phyloP scores from a whole-genome alignment of 2,113 vertebrate genomes.

The Chlamydotis undulata region DNA sequence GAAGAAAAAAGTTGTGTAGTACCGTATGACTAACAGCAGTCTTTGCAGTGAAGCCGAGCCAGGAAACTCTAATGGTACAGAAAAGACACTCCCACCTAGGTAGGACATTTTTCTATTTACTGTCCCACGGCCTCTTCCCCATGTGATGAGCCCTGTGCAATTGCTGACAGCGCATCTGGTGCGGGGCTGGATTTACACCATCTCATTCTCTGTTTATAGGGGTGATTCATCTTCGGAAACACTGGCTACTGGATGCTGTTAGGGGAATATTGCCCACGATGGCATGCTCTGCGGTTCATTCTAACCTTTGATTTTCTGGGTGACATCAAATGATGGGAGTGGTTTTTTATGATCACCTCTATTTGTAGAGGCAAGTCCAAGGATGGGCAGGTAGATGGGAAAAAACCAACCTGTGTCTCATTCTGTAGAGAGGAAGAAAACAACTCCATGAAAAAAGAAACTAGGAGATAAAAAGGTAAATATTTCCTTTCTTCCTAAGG shows the following conservation, averaged over 20 bases:
- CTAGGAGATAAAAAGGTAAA: slow-evolving; percentile 13
- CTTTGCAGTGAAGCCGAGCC: neutral
- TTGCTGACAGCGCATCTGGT: neutral
- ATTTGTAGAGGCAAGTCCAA: neutral
- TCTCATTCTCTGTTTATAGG: neutral
- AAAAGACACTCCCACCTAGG: accelerated
- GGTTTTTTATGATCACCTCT: neutral
- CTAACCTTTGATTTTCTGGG: neutral
- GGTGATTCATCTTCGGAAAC: neutral
- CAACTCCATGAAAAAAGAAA: neutral
- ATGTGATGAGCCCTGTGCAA: neutral
- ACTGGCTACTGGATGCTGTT: neutral
- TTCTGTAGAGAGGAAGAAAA: neutral
- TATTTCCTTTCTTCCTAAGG: slow-evolving; percentile 19
- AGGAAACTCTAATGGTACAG: neutral
- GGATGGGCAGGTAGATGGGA: neutral
- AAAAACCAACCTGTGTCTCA: neutral
- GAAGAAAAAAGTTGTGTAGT: neutral
- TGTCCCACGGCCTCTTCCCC: neutral
- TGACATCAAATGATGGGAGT: neutral
- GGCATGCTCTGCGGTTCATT: neutral
- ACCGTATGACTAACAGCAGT: no score
- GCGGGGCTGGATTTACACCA: neutral
- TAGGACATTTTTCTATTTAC: neutral
- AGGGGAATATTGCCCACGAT: neutral